phyloP scores from a whole-genome alignment of 2,888 invertebrate species.

The Poecilobothrus nobilitatus region DNA sequence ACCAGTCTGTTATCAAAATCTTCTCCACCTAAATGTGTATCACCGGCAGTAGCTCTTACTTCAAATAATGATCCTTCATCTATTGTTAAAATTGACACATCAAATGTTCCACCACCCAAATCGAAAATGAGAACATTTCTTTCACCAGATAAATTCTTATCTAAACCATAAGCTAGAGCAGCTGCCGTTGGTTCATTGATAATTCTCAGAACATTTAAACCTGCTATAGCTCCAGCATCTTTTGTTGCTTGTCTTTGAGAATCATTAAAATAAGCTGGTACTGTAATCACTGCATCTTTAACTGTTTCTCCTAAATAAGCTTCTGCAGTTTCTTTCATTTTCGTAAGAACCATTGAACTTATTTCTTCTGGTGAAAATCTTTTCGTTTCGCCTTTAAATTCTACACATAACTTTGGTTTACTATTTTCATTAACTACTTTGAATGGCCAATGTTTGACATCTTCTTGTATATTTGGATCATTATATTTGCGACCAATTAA shows the following conservation, averaged over 20 bases:
- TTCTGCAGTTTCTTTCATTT: slow-evolving; percentile 89
- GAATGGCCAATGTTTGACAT: slow-evolving; percentile 93
- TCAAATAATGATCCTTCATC: slow-evolving; percentile 82
- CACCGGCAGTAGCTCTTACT: slow-evolving; percentile 86
- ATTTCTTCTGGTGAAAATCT: slow-evolving; percentile 84
- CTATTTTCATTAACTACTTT: slow-evolving; percentile 71
- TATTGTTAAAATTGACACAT: slow-evolving; percentile 89
- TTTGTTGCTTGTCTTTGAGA: slow-evolving; percentile 88
- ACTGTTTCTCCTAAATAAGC: slow-evolving; percentile 76
- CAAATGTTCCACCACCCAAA: slow-evolving; percentile 77
- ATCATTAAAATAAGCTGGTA: slow-evolving; percentile 85
- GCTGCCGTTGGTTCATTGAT: slow-evolving; percentile 89
- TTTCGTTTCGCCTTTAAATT: slow-evolving; percentile 83
- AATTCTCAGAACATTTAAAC: slow-evolving; percentile 81
- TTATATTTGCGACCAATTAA: slow-evolving; percentile 84
- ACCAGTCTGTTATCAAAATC: slow-evolving; percentile 84
- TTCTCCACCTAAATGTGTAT: slow-evolving; percentile 86
- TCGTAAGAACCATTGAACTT: slow-evolving; percentile 83
- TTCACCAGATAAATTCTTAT: slow-evolving; percentile 73
- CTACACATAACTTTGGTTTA: slow-evolving; percentile 72
- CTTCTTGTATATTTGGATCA: slow-evolving; percentile 78
- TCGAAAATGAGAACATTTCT: slow-evolving; percentile 64
- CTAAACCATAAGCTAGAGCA: slow-evolving; percentile 84
- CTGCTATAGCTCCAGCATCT: slow-evolving; percentile 83
- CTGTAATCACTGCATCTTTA: slow-evolving; percentile 78